A percentile compares a stretch with the other conserved stretches of the same genome.
These are phyloP conservation scores for Anthonomus grandis DNA, from an alignment of 1,140 invertebrate genomes.

Conservation along the genomic window DNA sequence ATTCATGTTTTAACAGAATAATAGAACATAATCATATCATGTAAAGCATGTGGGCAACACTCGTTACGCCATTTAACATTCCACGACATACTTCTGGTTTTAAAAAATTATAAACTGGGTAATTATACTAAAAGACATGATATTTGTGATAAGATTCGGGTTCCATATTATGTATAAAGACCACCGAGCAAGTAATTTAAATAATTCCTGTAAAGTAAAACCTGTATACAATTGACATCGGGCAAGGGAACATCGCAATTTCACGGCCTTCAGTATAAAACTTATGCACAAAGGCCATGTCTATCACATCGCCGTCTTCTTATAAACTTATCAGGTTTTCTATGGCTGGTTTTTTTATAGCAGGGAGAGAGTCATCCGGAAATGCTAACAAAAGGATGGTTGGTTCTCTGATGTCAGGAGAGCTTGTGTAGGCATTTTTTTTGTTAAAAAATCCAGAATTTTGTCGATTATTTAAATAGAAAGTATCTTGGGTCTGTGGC, in stretches of 20 bases:
- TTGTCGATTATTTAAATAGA: too few species aligned
- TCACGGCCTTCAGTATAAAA: conserved; percentile 46
- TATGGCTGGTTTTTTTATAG: too few species aligned
- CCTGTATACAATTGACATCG: conserved; percentile 43
- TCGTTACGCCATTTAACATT: conserved; percentile 18
- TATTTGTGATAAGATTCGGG: not conserved
- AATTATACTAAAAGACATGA: not conserved
- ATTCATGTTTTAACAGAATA: too few species aligned
- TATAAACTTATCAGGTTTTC: conserved; percentile 47
- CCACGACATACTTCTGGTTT: conserved; percentile 10
- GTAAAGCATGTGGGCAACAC: conserved; percentile 18
- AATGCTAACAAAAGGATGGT: too few species aligned
- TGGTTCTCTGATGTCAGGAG: too few species aligned
- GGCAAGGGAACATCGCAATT: conserved; percentile 48
- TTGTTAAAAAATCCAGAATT: too few species aligned
- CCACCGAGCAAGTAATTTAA: too few species aligned
- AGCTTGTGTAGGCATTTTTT: too few species aligned
- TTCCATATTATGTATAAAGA: not conserved
- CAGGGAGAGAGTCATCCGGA: too few species aligned
- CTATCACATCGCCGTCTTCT: conserved; percentile 37
- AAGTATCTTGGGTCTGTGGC: too few species aligned
- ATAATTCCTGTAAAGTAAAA: conserved; percentile 39
- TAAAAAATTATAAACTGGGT: conserved; percentile 12
- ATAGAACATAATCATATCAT: conserved; percentile 4
- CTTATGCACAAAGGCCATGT: conserved; percentile 41